Evolutionary conservation across 2,797 vertebrate species (phyloP), one percentile per base, ranked within the genome.

Genomic region (Sternarchorhynchus goeldii): DNA sequence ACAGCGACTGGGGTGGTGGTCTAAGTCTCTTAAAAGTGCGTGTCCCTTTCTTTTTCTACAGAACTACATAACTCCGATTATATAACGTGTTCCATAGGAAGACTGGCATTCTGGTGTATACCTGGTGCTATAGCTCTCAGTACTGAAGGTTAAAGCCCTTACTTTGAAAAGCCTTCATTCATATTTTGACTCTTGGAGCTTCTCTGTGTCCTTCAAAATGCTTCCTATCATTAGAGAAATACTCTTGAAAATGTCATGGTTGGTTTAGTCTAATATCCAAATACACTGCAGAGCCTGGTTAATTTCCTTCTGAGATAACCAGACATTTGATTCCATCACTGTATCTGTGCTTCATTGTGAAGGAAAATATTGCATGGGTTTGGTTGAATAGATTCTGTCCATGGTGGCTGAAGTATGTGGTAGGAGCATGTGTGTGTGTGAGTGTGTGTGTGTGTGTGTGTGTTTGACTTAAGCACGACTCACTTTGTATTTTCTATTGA

Each of bases 231-330:
- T 81, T 67, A 82, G 55, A 56, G 65, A 66, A 76, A 79, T 79
- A 56, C 82, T 74, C 79, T 81, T 67, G 53, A 66, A 81, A 65
- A 73, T 78, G 76, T 81, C 76, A 68, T 72, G 84, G 76, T 75
- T 81, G 81, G 76, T 73, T 83, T 79, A 56, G 73, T 83, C 81
- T 85, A 85, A 85, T 85, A 83, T 81, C 84, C 76, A 73, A 81
- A 75, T 75, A 76, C 65, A 75, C 64, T 53, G 59, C 25, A 0
- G 73, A 62, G 76, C 72, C 72, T 41, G 71, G 63, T 85, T 85
- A 75, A 85, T 85, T 85, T 85, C 84, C 84, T 85, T 64, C 74
- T 79, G 60, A 75, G 84, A 85, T 81, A 79, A 75, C 25, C 50
- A 71, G 73, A 68, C 81, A 79, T 79, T 70, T 65, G 76, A 81